Evolutionary conservation across 1,140 invertebrate species (phyloP).

Genomic region (Drosophila gunungcola): DNA sequence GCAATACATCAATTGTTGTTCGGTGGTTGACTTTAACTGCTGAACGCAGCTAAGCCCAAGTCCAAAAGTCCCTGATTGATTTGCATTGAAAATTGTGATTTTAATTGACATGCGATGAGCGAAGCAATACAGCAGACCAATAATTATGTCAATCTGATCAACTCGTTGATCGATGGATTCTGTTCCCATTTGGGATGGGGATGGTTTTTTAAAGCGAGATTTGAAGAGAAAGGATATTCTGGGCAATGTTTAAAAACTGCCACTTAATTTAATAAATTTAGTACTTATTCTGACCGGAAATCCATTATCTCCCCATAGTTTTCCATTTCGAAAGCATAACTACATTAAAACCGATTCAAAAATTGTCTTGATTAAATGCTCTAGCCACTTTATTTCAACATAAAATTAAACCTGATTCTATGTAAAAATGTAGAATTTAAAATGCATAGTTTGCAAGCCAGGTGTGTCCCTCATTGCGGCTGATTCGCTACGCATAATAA

Average conservation of each 20-base stretch:
- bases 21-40: constrained; percentile 29
- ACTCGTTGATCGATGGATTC: constrained; percentile 57
- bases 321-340: no score
- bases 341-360: no score
- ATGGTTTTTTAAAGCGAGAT: constrained; percentile 2
- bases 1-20: constrained; percentile 76
- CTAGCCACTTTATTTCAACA: not conserved
- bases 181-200: not conserved
- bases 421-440: not conserved
- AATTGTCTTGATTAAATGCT: not conserved
- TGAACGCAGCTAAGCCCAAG: constrained; percentile 7
- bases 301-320: no score
- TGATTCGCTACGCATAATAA: constrained; percentile 35
- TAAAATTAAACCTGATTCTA: not conserved
- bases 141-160: constrained; percentile 72
- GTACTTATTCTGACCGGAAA: no score
- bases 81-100: constrained; percentile 73
- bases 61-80: constrained; percentile 76
- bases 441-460: not conserved
- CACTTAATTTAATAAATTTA: no score
- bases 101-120: constrained; percentile 66
- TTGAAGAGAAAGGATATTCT: not conserved
- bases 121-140: constrained; percentile 43
- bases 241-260: no score
- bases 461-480: not conserved